phyloP scores from a whole-genome alignment of 2,888 invertebrate species.

The Aspidapion aeneum region DNA sequence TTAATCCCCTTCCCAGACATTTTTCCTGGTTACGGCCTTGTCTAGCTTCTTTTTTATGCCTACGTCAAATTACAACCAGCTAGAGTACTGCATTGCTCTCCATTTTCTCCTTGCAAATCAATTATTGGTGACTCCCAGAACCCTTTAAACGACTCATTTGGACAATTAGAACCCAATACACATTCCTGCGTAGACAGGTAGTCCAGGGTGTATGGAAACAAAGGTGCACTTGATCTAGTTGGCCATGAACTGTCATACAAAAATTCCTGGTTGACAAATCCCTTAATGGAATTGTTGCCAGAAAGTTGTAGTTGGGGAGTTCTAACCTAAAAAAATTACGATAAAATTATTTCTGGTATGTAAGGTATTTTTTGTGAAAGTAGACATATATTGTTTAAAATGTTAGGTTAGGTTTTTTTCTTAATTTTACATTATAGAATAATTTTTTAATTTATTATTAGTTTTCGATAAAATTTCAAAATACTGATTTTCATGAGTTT shows the following conservation, averaged over 20 bases:
- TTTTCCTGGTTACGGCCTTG: no score
- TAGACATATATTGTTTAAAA: no score
- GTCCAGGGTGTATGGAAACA: slow-evolving; percentile 70
- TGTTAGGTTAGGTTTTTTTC: no score
- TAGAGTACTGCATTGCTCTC: slow-evolving; percentile 55
- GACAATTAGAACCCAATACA: slow-evolving; percentile 52
- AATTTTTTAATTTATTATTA: no score
- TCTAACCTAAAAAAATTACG: no score
- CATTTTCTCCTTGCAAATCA: slow-evolving; percentile 50
- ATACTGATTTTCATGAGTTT: no score
- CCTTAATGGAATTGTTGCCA: slow-evolving; percentile 57
- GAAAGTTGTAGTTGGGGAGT: slow-evolving; percentile 56
- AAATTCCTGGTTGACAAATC: slow-evolving; percentile 52
- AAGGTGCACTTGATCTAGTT: slow-evolving; percentile 46
- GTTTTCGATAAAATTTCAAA: no score
- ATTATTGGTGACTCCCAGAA: slow-evolving; percentile 66
- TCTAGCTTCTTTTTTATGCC: no score
- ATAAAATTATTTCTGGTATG: no score
- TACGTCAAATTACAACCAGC: no score
- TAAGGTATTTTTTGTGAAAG: slow-evolving; percentile 33
- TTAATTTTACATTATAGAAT: no score
- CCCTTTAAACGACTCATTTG: slow-evolving; percentile 55
- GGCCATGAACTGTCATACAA: slow-evolving; percentile 63
- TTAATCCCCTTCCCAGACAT: no score
- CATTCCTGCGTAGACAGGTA: slow-evolving; percentile 57